phyloP scores from a whole-genome alignment of 2,888 invertebrate species.

The Aricia artaxerxes region DNA sequence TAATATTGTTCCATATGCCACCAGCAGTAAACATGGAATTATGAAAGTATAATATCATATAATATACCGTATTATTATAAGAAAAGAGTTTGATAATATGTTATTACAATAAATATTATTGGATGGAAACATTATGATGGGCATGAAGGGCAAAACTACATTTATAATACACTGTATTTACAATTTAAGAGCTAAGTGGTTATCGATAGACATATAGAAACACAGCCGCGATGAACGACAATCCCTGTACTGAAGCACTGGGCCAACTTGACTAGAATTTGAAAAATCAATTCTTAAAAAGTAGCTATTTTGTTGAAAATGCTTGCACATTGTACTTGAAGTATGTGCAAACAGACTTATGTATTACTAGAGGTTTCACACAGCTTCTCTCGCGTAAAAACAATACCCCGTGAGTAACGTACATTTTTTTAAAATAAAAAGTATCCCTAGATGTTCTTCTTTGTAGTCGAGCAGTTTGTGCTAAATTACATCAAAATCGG shows the following conservation, averaged over 20 bases:
- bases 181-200: not conserved
- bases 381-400: too few relatives aligned
- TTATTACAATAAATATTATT: not conserved
- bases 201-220: not conserved
- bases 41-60: not conserved
- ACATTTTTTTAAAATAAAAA: too few relatives aligned
- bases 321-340: not conserved
- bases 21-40: conserved; percentile 1
- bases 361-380: too few relatives aligned
- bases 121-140: not conserved
- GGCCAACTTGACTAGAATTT: conserved; percentile 4
- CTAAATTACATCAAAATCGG: too few relatives aligned
- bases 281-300: not conserved
- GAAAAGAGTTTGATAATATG: not conserved
- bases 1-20: not conserved
- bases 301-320: not conserved
- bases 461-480: not conserved
- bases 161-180: not conserved
- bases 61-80: not conserved
- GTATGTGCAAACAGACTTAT: too few relatives aligned
- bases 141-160: not conserved
- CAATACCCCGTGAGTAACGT: too few relatives aligned
- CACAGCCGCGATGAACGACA: conserved; percentile 21
- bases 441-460: too few relatives aligned
- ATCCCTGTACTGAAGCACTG: not conserved